Percentiles rank a stretch among this genome's conserved stretches.
Evolutionary conservation across 2,888 invertebrate genomes (phyloP).

Genomic region (Dicyrtomina minuta): DNA sequence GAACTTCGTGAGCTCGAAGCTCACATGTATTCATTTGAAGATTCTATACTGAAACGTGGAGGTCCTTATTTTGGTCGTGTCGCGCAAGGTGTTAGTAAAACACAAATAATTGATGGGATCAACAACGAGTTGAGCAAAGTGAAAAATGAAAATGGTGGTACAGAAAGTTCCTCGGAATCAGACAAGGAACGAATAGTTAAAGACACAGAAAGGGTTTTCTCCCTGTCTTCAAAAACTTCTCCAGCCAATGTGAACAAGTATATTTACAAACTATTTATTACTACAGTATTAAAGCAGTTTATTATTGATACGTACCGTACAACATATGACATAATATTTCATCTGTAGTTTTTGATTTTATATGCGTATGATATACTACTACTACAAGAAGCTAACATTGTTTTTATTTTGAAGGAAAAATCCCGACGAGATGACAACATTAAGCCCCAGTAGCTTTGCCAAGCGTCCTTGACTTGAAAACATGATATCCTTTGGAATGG

Average conservation of each 20-base stretch:
- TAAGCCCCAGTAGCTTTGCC: neutral
- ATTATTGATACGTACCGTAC: neutral
- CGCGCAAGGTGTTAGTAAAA: conserved; percentile 24
- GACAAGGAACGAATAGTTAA: neutral
- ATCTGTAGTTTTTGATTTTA: no score
- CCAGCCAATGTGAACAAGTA: conserved; percentile 18
- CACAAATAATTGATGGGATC: conserved; percentile 25
- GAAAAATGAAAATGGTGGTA: neutral
- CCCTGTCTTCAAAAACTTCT: conserved; percentile 23
- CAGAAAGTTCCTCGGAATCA: conserved; percentile 5
- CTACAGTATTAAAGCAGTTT: no score
- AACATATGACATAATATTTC: neutral
- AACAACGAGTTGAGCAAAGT: conserved; percentile 14
- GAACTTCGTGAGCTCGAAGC: conserved; percentile 25
- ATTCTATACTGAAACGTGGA: conserved; percentile 20
- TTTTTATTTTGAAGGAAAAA: neutral
- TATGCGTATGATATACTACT: no score
- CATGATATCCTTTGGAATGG: no score
- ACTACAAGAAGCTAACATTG: no score
- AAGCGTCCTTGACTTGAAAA: neutral
- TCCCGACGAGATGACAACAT: neutral
- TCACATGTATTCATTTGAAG: conserved; percentile 26
- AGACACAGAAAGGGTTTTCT: conserved; percentile 18
- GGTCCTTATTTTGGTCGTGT: conserved; percentile 30
- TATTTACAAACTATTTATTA: no score